Conservation (phyloP, 2,113 vertebrate genomes). For the Misgurnus anguillicaudatus region DNA sequence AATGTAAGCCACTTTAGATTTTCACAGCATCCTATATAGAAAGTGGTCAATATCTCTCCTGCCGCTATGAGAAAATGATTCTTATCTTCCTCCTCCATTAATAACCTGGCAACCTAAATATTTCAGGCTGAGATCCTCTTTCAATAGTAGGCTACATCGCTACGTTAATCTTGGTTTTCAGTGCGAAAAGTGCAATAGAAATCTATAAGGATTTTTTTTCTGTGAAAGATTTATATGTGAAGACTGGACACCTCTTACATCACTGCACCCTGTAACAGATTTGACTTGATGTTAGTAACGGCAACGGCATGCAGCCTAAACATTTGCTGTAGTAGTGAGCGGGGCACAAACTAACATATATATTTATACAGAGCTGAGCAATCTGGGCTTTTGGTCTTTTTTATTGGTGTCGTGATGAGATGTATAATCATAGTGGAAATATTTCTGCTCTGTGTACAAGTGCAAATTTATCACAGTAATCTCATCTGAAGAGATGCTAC, state of each 20-base stretch:
- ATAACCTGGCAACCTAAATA: constrained; percentile 15
- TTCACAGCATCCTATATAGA: background rate
- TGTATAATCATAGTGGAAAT: background rate
- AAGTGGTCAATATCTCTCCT: constrained; percentile 10
- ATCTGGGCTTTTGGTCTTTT: too few relatives aligned
- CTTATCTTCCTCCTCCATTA: constrained; percentile 14
- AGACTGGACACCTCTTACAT: background rate
- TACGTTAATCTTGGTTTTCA: background rate
- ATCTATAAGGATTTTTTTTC: constrained; percentile 2
- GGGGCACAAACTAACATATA: background rate
- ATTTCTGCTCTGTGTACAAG: background rate
- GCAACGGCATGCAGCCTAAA: constrained; percentile 3
- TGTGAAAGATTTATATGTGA: constrained; percentile 7
- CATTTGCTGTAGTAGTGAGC: background rate
- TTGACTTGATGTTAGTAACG: background rate
- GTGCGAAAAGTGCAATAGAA: too few relatives aligned
- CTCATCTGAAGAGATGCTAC: background rate
- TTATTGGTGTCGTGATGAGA: background rate
- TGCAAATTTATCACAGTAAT: constrained; percentile 1
- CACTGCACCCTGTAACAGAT: background rate
- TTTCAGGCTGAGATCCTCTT: background rate
- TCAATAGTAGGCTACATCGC: background rate
- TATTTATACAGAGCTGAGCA: too few relatives aligned
- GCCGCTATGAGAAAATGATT: constrained; percentile 4
- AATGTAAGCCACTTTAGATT: background rate